Evolutionary conservation across 64 coral and sea anemone genomes (phyloP), one percentile per base, ranked within the genome.

Genomic region (Catalaphyllia jardinei): DNA sequence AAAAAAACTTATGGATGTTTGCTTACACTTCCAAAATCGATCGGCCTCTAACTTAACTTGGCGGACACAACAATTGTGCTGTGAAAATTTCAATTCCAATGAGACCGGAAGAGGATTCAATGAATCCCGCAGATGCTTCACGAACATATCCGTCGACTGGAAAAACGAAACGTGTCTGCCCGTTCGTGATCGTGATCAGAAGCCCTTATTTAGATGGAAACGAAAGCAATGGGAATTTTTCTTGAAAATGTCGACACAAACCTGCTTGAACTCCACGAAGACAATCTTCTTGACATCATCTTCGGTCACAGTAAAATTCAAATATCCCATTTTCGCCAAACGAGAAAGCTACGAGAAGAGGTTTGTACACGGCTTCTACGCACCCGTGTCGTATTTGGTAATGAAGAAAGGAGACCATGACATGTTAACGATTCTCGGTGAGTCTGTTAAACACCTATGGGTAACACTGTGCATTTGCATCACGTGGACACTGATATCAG

Each of bases 401-500:
- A 38, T 35, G 79, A 61, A 35, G 10, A 31, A 62, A 35, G 16
- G 17, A 15, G 4, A 19, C 1, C 14, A 17, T 19, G 18, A 12
- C 29, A 28, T 81, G 28, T 31, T 81, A 6, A 81, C 13, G 5
- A 55, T 81, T 57, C 25, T 81, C 38, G 0, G 17, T 19, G 4
- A 61, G 9, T 62, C 79, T 61, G 59, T 35, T 62, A 9, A 20
- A 18, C 4, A 62, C 29, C 15, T 81, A 29, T 63, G 79, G 79
- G 13, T 62, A 55, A 60, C 24, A 81, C 6, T 81, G 55, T 60
- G 29, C 30, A 29, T 81, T 7, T 62, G 54, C 20, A 8, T 81
- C 59, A 62, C 55, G 8, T 33, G 54, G 59, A 81, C 1, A 9
- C 28, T 62, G 55, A 81, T 81, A 81, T 81, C 79, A 33, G 79